Percentiles rank a stretch among this genome's conserved stretches.
phyloP scores from a whole-genome alignment of 2,888 invertebrate species.

The Opisthograptis luteolata region DNA sequence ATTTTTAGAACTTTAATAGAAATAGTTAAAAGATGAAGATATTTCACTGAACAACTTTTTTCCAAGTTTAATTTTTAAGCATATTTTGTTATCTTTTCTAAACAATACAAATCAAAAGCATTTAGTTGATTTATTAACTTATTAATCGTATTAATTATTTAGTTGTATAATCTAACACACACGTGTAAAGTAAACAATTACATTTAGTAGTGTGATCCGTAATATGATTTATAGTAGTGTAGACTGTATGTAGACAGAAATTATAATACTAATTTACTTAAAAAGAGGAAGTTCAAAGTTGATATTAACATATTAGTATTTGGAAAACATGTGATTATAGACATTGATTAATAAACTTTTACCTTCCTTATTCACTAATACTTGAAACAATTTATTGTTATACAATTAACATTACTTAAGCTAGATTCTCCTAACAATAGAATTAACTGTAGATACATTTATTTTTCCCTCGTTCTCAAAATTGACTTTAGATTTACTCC shows the following conservation, averaged over 20 bases:
- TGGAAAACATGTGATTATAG: too few relatives aligned
- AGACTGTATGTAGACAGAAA: not conserved
- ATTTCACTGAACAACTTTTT: too few relatives aligned
- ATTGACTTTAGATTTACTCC: too few relatives aligned
- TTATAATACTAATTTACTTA: not conserved
- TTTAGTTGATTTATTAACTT: not conserved
- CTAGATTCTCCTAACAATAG: constrained; percentile 6
- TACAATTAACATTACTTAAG: not conserved
- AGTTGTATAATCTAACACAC: constrained; percentile 16
- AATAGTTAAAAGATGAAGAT: not conserved
- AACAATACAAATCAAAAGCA: constrained; percentile 33
- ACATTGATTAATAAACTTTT: not conserved
- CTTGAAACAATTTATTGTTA: too few relatives aligned
- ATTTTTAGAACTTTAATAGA: not conserved
- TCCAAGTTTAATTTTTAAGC: not conserved
- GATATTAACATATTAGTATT: too few relatives aligned
- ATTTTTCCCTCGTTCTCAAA: too few relatives aligned
- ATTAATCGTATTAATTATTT: constrained; percentile 23
- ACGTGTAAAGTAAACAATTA: not conserved
- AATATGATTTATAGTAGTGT: not conserved
- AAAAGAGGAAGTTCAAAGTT: not conserved
- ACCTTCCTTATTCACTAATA: not conserved
- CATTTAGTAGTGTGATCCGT: not conserved
- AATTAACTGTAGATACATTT: constrained; percentile 39
- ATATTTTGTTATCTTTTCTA: not conserved